These are phyloP conservation scores for Acrobasis suavella DNA, from an alignment of 2,888 invertebrate species.

Conservation along the genomic window DNA sequence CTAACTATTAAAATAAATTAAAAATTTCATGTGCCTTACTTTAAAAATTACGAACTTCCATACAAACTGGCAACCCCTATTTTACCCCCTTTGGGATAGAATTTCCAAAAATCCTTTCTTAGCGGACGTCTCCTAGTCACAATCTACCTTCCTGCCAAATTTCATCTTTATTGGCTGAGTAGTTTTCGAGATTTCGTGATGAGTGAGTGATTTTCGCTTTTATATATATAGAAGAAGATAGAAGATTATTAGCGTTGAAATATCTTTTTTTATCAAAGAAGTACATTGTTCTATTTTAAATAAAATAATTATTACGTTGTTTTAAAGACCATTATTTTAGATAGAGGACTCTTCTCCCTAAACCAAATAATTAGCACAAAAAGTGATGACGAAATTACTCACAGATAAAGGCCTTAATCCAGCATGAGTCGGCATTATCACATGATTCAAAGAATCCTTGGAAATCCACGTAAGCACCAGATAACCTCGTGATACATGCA, in stretches of 20 bases:
- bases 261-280: background rate
- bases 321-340: background rate
- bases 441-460: background rate
- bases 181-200: too few relatives aligned
- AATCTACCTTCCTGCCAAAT: too few relatives aligned
- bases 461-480: conserved; percentile 22
- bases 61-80: too few relatives aligned
- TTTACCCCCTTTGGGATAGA: too few relatives aligned
- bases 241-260: background rate
- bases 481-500: conserved; percentile 46
- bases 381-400: background rate
- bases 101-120: too few relatives aligned
- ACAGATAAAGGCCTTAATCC: conserved; percentile 10
- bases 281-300: background rate
- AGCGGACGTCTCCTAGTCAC: too few relatives aligned
- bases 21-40: too few relatives aligned
- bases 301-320: background rate
- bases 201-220: too few relatives aligned
- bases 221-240: too few relatives aligned
- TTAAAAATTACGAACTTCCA: too few relatives aligned
- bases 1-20: too few relatives aligned
- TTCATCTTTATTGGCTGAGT: too few relatives aligned
- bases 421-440: conserved; percentile 4
- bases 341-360: background rate
- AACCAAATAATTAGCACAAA: background rate